phyloP scores from a whole-genome alignment of 2,888 invertebrate genomes.

The Desoria tigrina region DNA sequence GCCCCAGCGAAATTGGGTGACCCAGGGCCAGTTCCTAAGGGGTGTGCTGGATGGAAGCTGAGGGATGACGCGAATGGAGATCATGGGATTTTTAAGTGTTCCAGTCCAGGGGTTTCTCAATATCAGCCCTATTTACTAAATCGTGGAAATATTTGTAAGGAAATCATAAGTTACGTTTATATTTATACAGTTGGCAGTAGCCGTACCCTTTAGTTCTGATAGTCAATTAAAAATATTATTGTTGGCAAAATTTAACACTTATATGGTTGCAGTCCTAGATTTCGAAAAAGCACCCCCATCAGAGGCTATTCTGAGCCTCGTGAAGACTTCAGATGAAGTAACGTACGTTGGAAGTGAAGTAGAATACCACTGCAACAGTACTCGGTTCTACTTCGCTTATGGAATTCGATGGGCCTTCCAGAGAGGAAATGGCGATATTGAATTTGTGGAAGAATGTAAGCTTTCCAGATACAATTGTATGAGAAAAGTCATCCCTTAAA shows the following conservation, averaged over 20 bases:
- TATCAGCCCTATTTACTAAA: constrained; percentile 50
- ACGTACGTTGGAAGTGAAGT: constrained; percentile 43
- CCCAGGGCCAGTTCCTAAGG: constrained; percentile 44
- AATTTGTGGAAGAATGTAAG: constrained; percentile 49
- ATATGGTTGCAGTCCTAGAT: constrained; percentile 49
- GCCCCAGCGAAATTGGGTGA: constrained; percentile 40
- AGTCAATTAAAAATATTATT: too few relatives aligned
- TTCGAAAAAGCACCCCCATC: constrained; percentile 47
- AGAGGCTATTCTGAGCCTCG: constrained; percentile 44
- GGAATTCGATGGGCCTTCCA: constrained; percentile 50
- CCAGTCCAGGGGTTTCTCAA: constrained; percentile 40
- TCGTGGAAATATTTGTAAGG: constrained; percentile 48
- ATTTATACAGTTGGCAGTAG: background rate
- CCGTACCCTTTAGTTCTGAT: too few relatives aligned
- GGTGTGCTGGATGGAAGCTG: constrained; percentile 40
- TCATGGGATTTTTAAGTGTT: constrained; percentile 47
- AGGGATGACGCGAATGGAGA: constrained; percentile 46
- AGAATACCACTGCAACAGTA: constrained; percentile 48
- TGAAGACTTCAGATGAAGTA: constrained; percentile 37
- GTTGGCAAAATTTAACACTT: too few relatives aligned
- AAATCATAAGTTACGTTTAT: constrained; percentile 1
- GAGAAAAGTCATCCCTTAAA: constrained; percentile 5
- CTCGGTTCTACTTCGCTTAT: constrained; percentile 47
- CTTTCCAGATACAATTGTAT: constrained; percentile 20
- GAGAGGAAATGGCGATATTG: constrained; percentile 44